Conservation (phyloP, 2,888 invertebrate genomes). For the Agonopterix subpropinquella region DNA sequence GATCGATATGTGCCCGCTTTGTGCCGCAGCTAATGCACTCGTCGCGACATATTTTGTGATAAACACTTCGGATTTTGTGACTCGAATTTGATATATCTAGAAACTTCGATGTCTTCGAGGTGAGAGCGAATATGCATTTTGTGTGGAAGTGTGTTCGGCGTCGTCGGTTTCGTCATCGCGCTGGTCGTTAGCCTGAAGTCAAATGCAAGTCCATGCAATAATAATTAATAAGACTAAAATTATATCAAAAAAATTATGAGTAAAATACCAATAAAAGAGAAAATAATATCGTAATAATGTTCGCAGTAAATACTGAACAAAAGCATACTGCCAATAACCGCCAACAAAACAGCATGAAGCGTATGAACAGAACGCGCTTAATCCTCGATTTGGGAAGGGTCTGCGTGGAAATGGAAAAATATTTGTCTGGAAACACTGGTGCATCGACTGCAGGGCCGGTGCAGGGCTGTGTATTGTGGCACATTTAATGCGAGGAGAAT, state of each 20-base stretch:
- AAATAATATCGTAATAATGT: too few relatives aligned
- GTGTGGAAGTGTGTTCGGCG: too few relatives aligned
- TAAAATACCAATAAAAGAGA: too few relatives aligned
- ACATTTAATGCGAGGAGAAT: too few relatives aligned
- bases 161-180: too few relatives aligned
- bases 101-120: too few relatives aligned
- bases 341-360: conserved; percentile 10
- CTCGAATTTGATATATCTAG: neutral
- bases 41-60: conserved; percentile 5
- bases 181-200: too few relatives aligned
- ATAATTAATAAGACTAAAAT: too few relatives aligned
- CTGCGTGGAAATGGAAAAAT: conserved; percentile 67
- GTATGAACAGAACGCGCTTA: conserved; percentile 45
- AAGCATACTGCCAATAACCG: conserved; percentile 1
- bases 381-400: conserved; percentile 57
- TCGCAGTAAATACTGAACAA: conserved; percentile 1
- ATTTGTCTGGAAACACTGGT: conserved; percentile 54
- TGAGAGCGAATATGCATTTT: too few relatives aligned
- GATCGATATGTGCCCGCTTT: conserved; percentile 49
- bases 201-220: too few relatives aligned
- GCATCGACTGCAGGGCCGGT: neutral
- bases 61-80: neutral
- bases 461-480: neutral
- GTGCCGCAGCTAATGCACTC: conserved; percentile 26
- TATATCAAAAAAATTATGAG: too few relatives aligned